phyloP scores from a whole-genome alignment of 2,888 invertebrate species.

The Temnothorax unifasciatus region DNA sequence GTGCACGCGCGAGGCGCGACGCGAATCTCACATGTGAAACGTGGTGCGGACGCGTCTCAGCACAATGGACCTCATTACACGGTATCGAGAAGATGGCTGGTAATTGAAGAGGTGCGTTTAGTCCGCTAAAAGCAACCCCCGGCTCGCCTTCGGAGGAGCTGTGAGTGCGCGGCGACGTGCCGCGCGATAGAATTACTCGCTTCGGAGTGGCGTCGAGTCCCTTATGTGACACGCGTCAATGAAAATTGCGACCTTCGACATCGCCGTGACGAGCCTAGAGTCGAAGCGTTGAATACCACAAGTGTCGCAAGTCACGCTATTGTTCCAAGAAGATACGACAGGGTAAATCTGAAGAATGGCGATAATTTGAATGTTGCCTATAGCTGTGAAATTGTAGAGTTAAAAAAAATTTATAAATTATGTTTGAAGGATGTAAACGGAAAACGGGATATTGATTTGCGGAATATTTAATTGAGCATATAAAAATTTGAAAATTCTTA shows the following conservation, averaged over 20 bases:
- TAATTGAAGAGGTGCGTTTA: slow-evolving; percentile 63
- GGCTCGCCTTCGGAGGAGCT: slow-evolving; percentile 48
- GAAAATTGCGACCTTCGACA: slow-evolving; percentile 33
- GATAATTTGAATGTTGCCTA: neutral
- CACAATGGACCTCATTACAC: slow-evolving; percentile 64
- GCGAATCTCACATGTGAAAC: slow-evolving; percentile 62
- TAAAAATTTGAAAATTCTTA: neutral
- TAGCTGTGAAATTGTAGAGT: slow-evolving; percentile 13
- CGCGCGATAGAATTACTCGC: slow-evolving; percentile 57
- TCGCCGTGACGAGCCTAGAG: neutral
- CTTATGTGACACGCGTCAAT: slow-evolving; percentile 19
- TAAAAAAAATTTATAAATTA: neutral
- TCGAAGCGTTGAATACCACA: slow-evolving; percentile 1
- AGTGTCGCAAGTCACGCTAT: slow-evolving; percentile 20
- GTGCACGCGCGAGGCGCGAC: slow-evolving; percentile 64
- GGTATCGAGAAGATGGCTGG: slow-evolving; percentile 60
- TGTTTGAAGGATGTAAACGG: neutral
- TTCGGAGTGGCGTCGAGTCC: slow-evolving; percentile 3
- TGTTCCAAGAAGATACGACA: neutral
- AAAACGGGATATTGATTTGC: neutral
- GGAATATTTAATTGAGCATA: neutral
- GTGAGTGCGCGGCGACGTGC: slow-evolving; percentile 61
- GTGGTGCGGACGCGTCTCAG: slow-evolving; percentile 29
- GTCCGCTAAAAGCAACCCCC: slow-evolving; percentile 67
- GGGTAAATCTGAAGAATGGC: neutral